Base-by-base conservation (phyloP, 2,888 invertebrate species). In the Epinotia nisella region DNA sequence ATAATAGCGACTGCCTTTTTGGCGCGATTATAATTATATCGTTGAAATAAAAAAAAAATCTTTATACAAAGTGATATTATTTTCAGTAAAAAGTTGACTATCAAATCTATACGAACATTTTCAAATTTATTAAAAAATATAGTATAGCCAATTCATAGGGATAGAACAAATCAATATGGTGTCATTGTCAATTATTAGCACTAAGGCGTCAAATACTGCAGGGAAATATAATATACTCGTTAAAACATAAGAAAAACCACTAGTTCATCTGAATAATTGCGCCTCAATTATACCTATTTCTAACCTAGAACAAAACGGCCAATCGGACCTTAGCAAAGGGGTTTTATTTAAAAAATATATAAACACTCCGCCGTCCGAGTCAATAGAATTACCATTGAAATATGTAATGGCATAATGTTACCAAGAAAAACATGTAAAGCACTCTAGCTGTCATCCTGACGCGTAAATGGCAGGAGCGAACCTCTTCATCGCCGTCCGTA, bases 381-480 rank as follows among this genome's bases (percentile, higher is more conserved):
- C 66, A 66, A 66, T 56, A 66, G 66, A 66, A 66, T 66, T 66
- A 66, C 55, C 55, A 66, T 56, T 66, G 66, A 66, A 66, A 66
- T 66, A 66, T 66, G 66, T 66, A 66, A 66, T 66, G 56, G 41
- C 66, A 56, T 66, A 66, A 66, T 66, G 41, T 66, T 66, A 53
- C 41, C 55, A 41, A 66, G 66, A 66, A 66, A 66, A 66, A 66
- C 66, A 66, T 41, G 53, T 39, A 41, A 61, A 70, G 60, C 55
- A 60, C 45, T 71, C 67, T 66, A 53, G 45, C 66, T 60, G 71
- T 71, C 71, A 71, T 56, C 55, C 53, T 71, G 71, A 71, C 71
- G 71, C 24, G 60, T 29, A 66, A 66, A 71, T 71, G 66, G 66
- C 45, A 60, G 66, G 35, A 45, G 66, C 56, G 66, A 66, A 41